phyloP scores from a whole-genome alignment of 1,140 invertebrate genomes.

The Chironomus striatipennis region DNA sequence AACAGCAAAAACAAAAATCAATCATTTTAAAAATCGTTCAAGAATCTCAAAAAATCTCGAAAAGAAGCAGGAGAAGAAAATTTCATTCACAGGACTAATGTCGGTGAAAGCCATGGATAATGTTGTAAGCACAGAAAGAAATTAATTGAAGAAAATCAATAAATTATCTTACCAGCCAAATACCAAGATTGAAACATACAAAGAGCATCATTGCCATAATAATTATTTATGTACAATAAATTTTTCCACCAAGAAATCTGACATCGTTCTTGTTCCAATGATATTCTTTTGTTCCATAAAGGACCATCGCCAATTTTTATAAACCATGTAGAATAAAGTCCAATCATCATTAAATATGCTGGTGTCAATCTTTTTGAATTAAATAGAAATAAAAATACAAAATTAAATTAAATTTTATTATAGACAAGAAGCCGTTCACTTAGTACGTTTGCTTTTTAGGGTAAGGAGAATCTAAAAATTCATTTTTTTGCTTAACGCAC shows the following conservation, averaged over 20 bases:
- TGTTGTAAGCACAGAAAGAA: no score
- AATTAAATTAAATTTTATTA: constrained; percentile 27
- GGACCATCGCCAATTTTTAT: constrained; percentile 55
- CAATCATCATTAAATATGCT: constrained; percentile 55
- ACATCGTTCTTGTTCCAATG: constrained; percentile 55
- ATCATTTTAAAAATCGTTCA: not conserved
- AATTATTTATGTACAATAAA: constrained; percentile 77
- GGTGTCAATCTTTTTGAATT: constrained; percentile 51
- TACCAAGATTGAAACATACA: constrained; percentile 90
- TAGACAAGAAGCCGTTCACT: no score
- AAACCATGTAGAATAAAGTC: constrained; percentile 60
- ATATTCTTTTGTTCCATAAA: constrained; percentile 52
- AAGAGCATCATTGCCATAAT: constrained; percentile 59
- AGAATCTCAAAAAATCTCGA: not conserved
- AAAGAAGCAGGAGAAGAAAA: not conserved
- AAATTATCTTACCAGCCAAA: constrained; percentile 38
- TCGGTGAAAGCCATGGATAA: not conserved
- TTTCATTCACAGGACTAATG: not conserved
- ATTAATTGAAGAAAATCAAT: not conserved
- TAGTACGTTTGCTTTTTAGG: no score
- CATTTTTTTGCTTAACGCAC: no score
- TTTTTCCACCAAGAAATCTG: constrained; percentile 73
- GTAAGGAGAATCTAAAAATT: no score
- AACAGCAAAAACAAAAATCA: not conserved
- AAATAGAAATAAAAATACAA: constrained; percentile 27